Evolutionary conservation across 2,113 vertebrate genomes (phyloP).

Genomic region (Anas platyrhynchos): DNA sequence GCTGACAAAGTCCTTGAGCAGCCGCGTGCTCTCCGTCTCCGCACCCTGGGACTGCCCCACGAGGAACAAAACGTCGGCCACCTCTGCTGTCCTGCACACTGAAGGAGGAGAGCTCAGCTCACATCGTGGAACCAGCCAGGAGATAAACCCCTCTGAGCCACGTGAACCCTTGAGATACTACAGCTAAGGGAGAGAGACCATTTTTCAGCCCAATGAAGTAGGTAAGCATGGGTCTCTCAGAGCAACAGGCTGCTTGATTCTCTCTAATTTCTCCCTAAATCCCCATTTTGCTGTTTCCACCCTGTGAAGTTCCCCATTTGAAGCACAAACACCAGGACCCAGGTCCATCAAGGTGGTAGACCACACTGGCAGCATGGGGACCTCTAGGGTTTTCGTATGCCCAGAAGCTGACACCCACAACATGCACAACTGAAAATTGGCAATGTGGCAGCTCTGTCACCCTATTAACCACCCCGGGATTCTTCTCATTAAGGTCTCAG

Average conservation of each 20-base stretch:
- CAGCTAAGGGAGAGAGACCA: neutral
- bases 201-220: neutral
- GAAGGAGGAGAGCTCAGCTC: neutral
- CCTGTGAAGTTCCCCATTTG: neutral
- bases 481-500: neutral
- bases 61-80: slow-evolving; percentile 85
- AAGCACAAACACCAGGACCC: neutral
- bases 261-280: neutral
- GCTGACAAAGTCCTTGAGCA: slow-evolving; percentile 81
- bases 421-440: accelerated
- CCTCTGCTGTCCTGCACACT: slow-evolving; percentile 84
- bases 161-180: accelerated
- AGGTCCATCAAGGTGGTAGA: neutral
- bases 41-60: slow-evolving; percentile 82
- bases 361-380: neutral
- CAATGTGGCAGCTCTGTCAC: neutral
- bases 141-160: neutral
- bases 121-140: neutral
- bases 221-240: neutral
- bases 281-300: neutral
- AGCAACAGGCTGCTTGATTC: neutral
- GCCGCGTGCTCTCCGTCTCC: slow-evolving; percentile 70
- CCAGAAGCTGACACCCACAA: neutral
- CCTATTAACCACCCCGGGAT: neutral
- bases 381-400: accelerated